Conservation (phyloP, 2,113 vertebrate genomes). For the Dipodomys merriami region DNA sequence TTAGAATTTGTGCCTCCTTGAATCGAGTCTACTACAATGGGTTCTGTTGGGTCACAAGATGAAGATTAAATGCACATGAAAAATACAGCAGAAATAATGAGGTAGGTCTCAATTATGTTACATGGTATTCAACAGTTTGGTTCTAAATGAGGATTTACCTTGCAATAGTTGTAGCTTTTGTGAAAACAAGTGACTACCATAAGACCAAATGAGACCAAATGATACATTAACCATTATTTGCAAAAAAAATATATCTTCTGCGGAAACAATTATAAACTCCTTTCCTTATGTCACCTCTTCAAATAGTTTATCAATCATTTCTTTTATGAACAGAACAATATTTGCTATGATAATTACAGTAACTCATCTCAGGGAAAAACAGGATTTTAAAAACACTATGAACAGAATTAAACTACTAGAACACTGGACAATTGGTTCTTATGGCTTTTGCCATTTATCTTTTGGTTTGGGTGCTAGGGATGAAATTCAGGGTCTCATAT, state of each 20-base stretch:
- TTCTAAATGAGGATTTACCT: constrained; percentile 49
- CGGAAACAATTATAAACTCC: constrained; percentile 49
- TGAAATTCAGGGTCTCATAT: background rate
- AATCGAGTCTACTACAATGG: constrained; percentile 2
- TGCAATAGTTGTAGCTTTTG: constrained; percentile 48
- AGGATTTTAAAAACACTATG: background rate
- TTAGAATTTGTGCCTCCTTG: background rate
- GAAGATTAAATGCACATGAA: constrained; percentile 38
- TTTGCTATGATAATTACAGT: constrained; percentile 42
- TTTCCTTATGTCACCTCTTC: constrained; percentile 16
- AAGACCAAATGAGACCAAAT: constrained; percentile 48
- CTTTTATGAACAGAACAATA: constrained; percentile 49
- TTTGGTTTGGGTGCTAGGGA: background rate
- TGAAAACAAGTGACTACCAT: constrained; percentile 34
- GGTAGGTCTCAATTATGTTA: constrained; percentile 5
- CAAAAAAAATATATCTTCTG: constrained; percentile 60
- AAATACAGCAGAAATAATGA: background rate
- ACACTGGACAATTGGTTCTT: background rate
- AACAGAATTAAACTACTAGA: background rate
- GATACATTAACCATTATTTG: constrained; percentile 53
- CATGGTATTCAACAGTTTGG: constrained; percentile 26
- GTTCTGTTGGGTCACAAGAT: background rate
- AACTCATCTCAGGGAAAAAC: constrained; percentile 32
- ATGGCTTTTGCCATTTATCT: background rate
- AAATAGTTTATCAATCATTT: constrained; percentile 53